These are phyloP conservation scores for Drosophila kuntzei DNA, from an alignment of 2,888 invertebrate genomes.

Conservation along the genomic window DNA sequence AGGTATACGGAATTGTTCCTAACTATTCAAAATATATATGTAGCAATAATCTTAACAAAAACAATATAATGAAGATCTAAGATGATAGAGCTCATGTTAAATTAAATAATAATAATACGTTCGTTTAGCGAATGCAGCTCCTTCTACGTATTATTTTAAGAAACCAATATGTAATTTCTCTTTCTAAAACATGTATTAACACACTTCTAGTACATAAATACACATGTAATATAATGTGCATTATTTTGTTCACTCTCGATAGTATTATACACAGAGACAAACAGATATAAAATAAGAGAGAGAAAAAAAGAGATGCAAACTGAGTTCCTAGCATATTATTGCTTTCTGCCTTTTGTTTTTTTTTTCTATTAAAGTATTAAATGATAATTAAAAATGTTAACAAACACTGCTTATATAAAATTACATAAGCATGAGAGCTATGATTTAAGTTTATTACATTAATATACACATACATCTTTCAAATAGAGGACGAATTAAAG, in stretches of 20 bases:
- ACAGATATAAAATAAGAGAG: slow-evolving; percentile 25
- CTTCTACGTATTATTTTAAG: slow-evolving; percentile 1
- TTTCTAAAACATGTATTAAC: slow-evolving; percentile 4
- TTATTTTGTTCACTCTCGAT: slow-evolving; percentile 5
- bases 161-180: slow-evolving; percentile 7
- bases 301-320: slow-evolving; percentile 69
- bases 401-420: slow-evolving; percentile 12
- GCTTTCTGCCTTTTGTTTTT: slow-evolving; percentile 69
- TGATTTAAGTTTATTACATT: neutral
- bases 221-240: slow-evolving; percentile 13
- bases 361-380: slow-evolving; percentile 56
- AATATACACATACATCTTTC: neutral
- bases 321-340: slow-evolving; percentile 79
- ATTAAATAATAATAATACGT: neutral
- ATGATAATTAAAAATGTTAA: slow-evolving; percentile 27
- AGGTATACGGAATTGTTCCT: slow-evolving; percentile 74
- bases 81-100: slow-evolving; percentile 17
- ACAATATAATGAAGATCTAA: slow-evolving; percentile 11
- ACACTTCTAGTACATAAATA: slow-evolving; percentile 10
- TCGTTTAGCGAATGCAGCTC: slow-evolving; percentile 1
- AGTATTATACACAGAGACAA: slow-evolving; percentile 6
- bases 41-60: slow-evolving; percentile 37
- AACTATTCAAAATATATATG: slow-evolving; percentile 66
- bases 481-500: neutral
- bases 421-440: neutral